Evolutionary conservation across 2,113 vertebrate genomes (phyloP).

Genomic region (Tychaedon coryphoeus): DNA sequence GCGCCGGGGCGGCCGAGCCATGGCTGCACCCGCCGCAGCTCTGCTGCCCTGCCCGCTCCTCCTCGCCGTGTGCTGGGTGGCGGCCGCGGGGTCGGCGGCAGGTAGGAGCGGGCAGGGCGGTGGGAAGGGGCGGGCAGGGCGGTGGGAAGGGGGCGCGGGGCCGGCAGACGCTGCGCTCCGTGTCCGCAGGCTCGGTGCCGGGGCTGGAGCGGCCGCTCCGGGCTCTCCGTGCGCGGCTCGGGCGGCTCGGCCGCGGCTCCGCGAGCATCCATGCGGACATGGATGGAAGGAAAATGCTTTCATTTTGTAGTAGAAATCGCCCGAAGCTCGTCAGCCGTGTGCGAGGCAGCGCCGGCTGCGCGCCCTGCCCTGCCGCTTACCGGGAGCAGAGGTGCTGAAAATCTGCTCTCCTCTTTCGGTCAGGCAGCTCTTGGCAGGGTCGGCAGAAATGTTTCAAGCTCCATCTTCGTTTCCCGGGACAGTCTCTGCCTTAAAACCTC

Average conservation of each 20-base stretch:
- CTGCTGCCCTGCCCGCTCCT: neutral
- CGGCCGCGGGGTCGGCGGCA: neutral
- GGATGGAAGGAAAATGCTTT: neutral
- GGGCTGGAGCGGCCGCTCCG: neutral
- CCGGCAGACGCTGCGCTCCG: neutral
- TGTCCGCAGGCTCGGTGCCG: no score
- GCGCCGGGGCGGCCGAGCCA: neutral
- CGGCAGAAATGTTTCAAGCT: neutral
- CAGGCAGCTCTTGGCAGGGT: neutral
- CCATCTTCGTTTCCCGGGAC: accelerated
- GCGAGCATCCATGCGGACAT: no score
- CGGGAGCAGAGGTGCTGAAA: neutral
- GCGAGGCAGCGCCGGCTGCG: neutral
- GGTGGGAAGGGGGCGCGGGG: neutral
- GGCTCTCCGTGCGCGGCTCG: neutral
- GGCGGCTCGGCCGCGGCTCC: neutral
- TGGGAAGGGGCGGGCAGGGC: neutral
- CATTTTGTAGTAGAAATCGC: neutral
- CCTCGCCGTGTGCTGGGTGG: neutral
- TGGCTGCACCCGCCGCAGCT: neutral
- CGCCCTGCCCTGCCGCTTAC: neutral
- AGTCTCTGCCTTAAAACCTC: neutral
- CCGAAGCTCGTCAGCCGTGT: neutral
- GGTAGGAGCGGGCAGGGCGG: neutral
- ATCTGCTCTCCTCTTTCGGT: neutral